Evolutionary conservation across 2,888 invertebrate species (phyloP), one percentile per base, ranked within the genome.

Genomic region (Watsonalla binaria): DNA sequence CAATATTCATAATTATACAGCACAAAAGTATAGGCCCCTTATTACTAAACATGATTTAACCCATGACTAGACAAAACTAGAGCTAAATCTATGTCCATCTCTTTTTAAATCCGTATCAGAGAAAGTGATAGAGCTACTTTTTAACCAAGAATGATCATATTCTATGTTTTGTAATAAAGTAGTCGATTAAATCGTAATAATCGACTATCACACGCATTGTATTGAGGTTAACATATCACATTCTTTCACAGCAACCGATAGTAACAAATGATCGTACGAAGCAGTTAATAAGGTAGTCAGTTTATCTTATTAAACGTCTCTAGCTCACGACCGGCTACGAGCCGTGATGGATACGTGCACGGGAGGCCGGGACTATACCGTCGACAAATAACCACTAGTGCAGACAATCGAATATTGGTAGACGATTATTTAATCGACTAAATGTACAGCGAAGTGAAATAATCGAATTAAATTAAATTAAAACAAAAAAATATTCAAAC

Each of bases 201-300:
- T 42, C 42, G 42, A 51, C 11, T 9, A 35, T 45, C 45, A 33
- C 33, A 33, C 24, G 24, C 33, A 33, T 24, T 42, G 35, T 6
- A 13, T 6, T 33, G 11, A 42, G 52, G 54, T 48, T 63, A 67
- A 68, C 66, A 61, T 65, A 67, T 70, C 66, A 65, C 63, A 63
- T 66, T 58, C 58, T 58, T 45, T 15, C 51, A 63, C 57, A 49
- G 49, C 14, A 37, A 37, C 39, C 49, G 49, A 49, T 49, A 65
- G 63, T 68, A 73, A 79, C 73, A 77, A 78, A 80, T 79, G 76
- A 76, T 73, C 64, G 75, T 72, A 72, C 64, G 76, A 65, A 63
- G 55, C 60, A 74, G 81, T 84, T 86, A 88, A 86, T 86, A 84
- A 86, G 84, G 83, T 78, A 79, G 81, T 78, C 58, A 67, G 82